A percentile compares a stretch with the other conserved stretches of the same genome.
These are phyloP conservation scores for Vireo griseus DNA, from an alignment of 2,797 vertebrate species.

Conservation along the genomic window DNA sequence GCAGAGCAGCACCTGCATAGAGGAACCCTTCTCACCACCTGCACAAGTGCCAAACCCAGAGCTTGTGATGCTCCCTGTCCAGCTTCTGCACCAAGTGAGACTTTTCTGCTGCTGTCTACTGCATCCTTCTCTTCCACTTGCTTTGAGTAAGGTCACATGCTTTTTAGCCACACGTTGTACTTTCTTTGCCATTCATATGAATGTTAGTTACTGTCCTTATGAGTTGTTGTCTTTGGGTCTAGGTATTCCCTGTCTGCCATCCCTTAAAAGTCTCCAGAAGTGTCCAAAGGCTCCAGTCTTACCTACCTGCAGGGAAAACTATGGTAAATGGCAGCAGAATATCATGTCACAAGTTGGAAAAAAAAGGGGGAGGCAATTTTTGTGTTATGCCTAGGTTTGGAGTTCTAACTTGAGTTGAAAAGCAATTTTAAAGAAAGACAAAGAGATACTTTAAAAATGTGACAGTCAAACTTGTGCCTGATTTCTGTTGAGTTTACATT, in stretches of 20 bases:
- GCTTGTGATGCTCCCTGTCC: neutral
- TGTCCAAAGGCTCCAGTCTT: neutral
- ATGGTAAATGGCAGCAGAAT: neutral
- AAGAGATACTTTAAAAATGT: neutral
- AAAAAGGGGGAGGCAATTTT: neutral
- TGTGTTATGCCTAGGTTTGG: neutral
- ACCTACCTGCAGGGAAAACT: neutral
- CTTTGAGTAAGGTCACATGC: rapidly evolving
- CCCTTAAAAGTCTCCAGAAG: neutral
- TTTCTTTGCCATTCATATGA: neutral
- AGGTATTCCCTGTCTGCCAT: neutral
- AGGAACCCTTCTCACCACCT: neutral
- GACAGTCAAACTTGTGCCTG: neutral
- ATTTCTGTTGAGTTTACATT: neutral
- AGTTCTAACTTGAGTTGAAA: neutral
- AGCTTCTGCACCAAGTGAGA: neutral
- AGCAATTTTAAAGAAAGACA: neutral
- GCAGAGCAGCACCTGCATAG: neutral
- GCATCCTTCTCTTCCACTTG: neutral
- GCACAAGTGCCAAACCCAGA: neutral
- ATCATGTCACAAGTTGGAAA: neutral
- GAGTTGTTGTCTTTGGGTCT: neutral
- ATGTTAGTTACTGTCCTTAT: rapidly evolving
- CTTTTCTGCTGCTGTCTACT: neutral
- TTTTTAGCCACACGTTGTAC: neutral